Conservation (phyloP, 2,797 vertebrate genomes). For the Xenentodon cancila region DNA sequence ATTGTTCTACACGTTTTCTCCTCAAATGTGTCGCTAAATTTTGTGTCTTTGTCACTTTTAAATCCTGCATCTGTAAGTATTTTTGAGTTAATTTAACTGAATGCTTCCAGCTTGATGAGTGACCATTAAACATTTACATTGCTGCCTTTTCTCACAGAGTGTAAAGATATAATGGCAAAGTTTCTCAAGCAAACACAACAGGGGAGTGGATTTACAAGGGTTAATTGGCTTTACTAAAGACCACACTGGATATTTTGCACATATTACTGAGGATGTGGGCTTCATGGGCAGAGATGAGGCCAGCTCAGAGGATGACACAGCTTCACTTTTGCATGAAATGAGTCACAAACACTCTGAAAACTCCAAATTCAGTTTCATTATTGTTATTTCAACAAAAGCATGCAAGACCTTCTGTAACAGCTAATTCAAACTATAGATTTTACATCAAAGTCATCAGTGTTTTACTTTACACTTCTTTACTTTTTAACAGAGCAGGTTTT, state of each 20-base stretch:
- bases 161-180: slow-evolving; percentile 16
- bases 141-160: slow-evolving; percentile 16
- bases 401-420: no score
- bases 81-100: slow-evolving; percentile 36
- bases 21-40: slow-evolving; percentile 24
- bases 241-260: slow-evolving; percentile 42
- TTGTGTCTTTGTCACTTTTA: slow-evolving; percentile 6
- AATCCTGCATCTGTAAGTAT: slow-evolving; percentile 31
- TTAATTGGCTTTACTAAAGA: slow-evolving; percentile 57
- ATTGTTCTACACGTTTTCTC: slow-evolving; percentile 32
- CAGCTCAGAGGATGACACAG: no score
- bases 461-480: no score
- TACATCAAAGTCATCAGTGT: no score
- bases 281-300: no score
- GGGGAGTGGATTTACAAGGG: slow-evolving; percentile 50
- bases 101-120: slow-evolving; percentile 26
- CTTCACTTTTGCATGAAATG: no score
- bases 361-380: no score
- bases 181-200: slow-evolving; percentile 36
- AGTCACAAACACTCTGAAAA: no score
- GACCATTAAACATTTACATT: slow-evolving; percentile 35
- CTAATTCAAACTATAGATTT: no score
- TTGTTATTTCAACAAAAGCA: no score
- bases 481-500: no score
- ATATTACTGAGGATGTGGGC: slow-evolving; percentile 50